These are phyloP conservation scores for Tetraneura akinire DNA, from an alignment of 1,140 invertebrate genomes.

Conservation along the genomic window DNA sequence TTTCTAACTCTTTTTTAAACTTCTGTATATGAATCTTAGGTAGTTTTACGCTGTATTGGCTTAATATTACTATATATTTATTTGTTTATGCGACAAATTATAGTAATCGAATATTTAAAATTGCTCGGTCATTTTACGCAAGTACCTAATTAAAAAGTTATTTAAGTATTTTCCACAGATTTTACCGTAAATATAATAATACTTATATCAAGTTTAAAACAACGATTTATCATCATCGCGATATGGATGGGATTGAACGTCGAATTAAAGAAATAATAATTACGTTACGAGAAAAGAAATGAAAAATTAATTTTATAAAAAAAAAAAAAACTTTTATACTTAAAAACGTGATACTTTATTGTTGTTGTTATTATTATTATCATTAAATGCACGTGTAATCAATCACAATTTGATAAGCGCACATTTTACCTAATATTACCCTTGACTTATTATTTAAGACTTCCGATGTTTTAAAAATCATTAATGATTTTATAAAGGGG, in stretches of 20 bases:
- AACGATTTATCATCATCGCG: constrained; percentile 46
- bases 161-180: not conserved
- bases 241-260: too few species aligned
- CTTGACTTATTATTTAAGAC: constrained; percentile 37
- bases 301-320: constrained; percentile 21
- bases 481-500: constrained; percentile 38
- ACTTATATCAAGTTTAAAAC: too few species aligned
- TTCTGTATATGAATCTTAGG: too few species aligned
- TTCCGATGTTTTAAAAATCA: constrained; percentile 44
- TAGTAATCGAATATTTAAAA: too few species aligned
- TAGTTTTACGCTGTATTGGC: too few species aligned
- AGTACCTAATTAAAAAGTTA: too few species aligned
- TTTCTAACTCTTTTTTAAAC: too few species aligned
- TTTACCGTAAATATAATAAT: constrained; percentile 20
- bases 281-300: not conserved
- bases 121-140: too few species aligned
- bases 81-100: too few species aligned
- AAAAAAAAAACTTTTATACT: constrained; percentile 37
- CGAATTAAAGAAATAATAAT: constrained; percentile 38
- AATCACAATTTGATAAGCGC: constrained; percentile 32
- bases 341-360: constrained; percentile 22
- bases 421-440: constrained; percentile 45
- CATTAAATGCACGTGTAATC: constrained; percentile 1
- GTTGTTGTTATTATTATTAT: too few species aligned
- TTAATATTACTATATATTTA: too few species aligned